Evolutionary conservation across 30 jellyfish, hydroid and myxozoan species (phyloP).

Genomic region (Cassiopea xamachana): DNA sequence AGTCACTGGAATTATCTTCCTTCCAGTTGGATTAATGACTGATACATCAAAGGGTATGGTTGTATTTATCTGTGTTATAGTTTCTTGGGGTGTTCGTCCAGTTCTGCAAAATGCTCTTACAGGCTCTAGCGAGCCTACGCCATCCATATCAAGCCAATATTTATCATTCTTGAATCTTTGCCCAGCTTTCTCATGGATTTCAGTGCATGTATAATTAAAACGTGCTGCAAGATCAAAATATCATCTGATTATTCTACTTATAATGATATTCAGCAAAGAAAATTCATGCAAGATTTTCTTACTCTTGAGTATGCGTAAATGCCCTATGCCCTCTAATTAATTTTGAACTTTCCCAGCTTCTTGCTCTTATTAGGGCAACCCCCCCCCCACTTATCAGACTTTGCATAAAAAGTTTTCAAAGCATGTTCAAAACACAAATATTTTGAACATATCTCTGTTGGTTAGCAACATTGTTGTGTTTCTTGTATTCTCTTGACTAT

Average conservation of each 20-base stretch:
- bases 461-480: too few species aligned
- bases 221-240: slow-evolving; percentile 84
- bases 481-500: too few species aligned
- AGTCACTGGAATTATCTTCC: slow-evolving; percentile 64
- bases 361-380: too few species aligned
- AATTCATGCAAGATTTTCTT: too few species aligned
- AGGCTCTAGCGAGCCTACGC: slow-evolving; percentile 93
- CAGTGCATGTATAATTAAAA: slow-evolving; percentile 94
- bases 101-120: slow-evolving; percentile 91
- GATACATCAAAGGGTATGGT: slow-evolving; percentile 73
- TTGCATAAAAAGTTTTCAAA: too few species aligned
- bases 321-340: too few species aligned
- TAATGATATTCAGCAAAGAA: too few species aligned
- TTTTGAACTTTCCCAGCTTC: too few species aligned
- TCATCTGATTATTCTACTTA: neutral
- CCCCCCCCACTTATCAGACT: too few species aligned
- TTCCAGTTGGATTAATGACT: slow-evolving; percentile 80
- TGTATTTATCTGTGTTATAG: slow-evolving; percentile 91
- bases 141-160: slow-evolving; percentile 95
- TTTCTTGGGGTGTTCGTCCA: slow-evolving; percentile 87
- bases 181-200: slow-evolving; percentile 85
- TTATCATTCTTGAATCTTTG: slow-evolving; percentile 85
- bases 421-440: too few species aligned
- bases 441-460: too few species aligned
- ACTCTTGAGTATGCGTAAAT: too few species aligned